Evolutionary conservation across 2,113 vertebrate species (phyloP).

Genomic region (Astur gentilis): DNA sequence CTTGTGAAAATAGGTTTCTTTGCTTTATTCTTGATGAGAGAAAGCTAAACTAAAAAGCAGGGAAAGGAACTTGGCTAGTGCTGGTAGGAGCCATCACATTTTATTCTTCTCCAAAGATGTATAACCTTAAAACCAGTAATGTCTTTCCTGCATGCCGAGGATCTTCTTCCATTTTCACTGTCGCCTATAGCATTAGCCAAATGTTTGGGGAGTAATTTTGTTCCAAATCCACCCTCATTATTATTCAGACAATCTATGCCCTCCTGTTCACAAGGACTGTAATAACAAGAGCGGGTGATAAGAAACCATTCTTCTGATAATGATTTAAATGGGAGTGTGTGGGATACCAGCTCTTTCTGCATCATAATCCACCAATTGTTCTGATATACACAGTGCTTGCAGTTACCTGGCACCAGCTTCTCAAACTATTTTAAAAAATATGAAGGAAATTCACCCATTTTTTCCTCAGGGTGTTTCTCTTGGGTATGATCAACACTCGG

Average conservation of each 20-base stretch:
- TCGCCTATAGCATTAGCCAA: not conserved
- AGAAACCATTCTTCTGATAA: not conserved
- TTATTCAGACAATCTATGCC: not conserved
- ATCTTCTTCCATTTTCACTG: not conserved
- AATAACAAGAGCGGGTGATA: not conserved
- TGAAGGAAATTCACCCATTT: not conserved
- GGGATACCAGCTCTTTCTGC: not conserved
- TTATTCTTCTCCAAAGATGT: not conserved
- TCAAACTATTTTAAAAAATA: not conserved
- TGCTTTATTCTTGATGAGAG: too few relatives aligned
- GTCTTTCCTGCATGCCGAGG: not conserved
- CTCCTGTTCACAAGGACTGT: not conserved
- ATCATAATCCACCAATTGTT: not conserved
- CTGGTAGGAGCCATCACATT: not conserved
- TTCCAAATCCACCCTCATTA: not conserved
- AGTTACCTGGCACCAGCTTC: not conserved
- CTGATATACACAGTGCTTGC: accelerated
- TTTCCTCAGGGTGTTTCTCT: not conserved
- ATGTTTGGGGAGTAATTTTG: not conserved
- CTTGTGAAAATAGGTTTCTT: not conserved
- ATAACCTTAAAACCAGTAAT: not conserved
- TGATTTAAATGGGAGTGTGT: not conserved
- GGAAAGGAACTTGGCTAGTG: not conserved
- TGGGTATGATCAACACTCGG: accelerated
- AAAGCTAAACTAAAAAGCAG: not conserved